Conservation (phyloP, 2,797 vertebrate genomes). For the Hydrophis major region DNA sequence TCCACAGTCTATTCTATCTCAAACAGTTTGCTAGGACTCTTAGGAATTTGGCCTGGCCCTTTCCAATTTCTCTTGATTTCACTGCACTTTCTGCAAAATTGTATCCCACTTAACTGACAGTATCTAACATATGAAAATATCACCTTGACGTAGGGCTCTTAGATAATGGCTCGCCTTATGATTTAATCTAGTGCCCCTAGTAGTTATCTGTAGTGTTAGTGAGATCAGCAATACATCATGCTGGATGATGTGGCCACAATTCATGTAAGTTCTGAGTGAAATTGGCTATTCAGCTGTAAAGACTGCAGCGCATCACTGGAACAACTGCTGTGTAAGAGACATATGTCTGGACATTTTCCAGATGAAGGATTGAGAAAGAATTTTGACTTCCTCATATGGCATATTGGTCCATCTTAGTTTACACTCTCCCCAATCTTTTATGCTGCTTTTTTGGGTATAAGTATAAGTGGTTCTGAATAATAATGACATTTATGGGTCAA, state of each 20-base stretch:
- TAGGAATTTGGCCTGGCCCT: not conserved
- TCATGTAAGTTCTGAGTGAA: not conserved
- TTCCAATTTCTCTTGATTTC: not conserved
- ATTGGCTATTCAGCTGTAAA: not conserved
- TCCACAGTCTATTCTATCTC: not conserved
- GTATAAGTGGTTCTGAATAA: not conserved
- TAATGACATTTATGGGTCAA: not conserved
- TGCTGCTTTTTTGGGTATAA: not conserved
- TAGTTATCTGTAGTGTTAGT: not conserved
- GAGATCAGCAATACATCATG: not conserved
- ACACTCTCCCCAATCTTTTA: not conserved
- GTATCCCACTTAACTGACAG: not conserved
- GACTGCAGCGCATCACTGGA: not conserved
- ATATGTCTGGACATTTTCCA: not conserved
- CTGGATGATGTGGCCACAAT: not conserved
- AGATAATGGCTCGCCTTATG: not conserved
- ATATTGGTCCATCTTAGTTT: not conserved
- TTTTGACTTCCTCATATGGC: not conserved
- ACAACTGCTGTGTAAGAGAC: not conserved
- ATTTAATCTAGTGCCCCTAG: not conserved
- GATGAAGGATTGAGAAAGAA: not conserved
- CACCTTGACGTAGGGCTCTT: not conserved
- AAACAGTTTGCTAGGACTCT: not conserved
- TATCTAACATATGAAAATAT: not conserved
- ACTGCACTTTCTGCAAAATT: not conserved